phyloP scores from a whole-genome alignment of 2,113 vertebrate genomes.

The Macquaria ambigua region DNA sequence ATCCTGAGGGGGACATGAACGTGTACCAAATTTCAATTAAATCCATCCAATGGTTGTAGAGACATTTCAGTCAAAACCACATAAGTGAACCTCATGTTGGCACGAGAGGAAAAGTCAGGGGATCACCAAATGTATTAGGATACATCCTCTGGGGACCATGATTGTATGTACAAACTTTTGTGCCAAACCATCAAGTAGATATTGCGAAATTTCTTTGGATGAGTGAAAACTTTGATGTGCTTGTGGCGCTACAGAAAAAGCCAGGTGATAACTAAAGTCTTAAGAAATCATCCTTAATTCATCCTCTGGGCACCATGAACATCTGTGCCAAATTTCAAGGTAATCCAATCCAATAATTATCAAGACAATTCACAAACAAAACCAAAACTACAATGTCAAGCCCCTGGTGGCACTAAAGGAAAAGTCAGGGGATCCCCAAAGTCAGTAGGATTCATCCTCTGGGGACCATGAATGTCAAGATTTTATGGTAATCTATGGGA shows the following conservation, averaged over 20 bases:
- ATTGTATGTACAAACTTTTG: not conserved
- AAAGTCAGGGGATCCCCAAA: not conserved
- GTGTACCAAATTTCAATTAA: not conserved
- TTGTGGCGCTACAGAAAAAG: not conserved
- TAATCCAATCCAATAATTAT: not conserved
- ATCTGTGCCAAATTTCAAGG: not conserved
- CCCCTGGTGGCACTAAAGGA: not conserved
- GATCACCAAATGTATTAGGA: too few species aligned
- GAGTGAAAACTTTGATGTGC: not conserved
- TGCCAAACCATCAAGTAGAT: not conserved
- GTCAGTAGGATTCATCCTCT: too few species aligned
- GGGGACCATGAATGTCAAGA: not conserved
- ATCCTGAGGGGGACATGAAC: not conserved
- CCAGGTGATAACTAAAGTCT: not conserved
- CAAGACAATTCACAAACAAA: not conserved
- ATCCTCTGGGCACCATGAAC: not conserved
- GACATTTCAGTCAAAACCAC: not conserved
- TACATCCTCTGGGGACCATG: not conserved
- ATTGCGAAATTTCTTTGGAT: not conserved
- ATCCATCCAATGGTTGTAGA: not conserved
- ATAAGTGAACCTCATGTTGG: not conserved
- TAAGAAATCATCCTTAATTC: not conserved
- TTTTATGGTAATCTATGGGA: not conserved
- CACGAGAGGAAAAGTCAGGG: not conserved
- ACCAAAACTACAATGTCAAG: not conserved